Evolutionary conservation across 2,888 invertebrate genomes (phyloP).

Genomic region (Chymomyza fuscimana): DNA sequence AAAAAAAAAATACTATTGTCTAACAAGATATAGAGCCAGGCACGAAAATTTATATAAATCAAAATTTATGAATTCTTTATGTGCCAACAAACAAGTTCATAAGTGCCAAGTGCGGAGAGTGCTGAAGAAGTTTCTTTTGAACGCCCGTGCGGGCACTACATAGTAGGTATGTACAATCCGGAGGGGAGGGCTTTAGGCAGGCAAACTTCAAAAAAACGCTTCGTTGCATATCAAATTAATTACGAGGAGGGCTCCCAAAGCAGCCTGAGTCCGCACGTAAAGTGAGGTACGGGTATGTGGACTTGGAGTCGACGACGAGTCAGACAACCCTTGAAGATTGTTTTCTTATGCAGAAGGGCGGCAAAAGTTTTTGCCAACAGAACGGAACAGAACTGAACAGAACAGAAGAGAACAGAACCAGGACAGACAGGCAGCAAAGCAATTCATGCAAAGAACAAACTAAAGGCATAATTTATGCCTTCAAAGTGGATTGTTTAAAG

Average conservation of each 20-base stretch:
- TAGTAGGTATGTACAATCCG: slow-evolving; percentile 4
- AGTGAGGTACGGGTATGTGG: background rate
- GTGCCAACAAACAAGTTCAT: slow-evolving; percentile 45
- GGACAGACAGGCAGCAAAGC: slow-evolving; percentile 54
- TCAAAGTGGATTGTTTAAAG: slow-evolving; percentile 73
- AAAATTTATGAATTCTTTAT: slow-evolving; percentile 67
- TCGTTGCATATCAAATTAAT: slow-evolving; percentile 73
- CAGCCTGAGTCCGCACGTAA: slow-evolving; percentile 24
- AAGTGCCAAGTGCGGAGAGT: slow-evolving; percentile 12
- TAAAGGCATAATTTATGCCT: slow-evolving; percentile 74
- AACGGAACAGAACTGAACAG: slow-evolving; percentile 6
- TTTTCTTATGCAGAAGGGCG: slow-evolving; percentile 65
- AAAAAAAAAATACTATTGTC: slow-evolving; percentile 60
- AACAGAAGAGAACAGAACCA: background rate
- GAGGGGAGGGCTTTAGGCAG: slow-evolving; percentile 21
- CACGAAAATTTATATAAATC: slow-evolving; percentile 62
- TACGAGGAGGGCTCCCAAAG: slow-evolving; percentile 53
- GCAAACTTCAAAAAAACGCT: slow-evolving; percentile 72
- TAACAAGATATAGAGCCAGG: slow-evolving; percentile 35
- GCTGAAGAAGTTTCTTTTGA: slow-evolving; percentile 22
- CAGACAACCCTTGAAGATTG: slow-evolving; percentile 73
- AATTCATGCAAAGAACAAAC: slow-evolving; percentile 65
- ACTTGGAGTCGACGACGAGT: slow-evolving; percentile 41
- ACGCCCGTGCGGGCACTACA: slow-evolving; percentile 20
- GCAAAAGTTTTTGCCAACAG: slow-evolving; percentile 54